These are phyloP conservation scores for Aplocera efformata DNA, from an alignment of 2,888 invertebrate species.

Conservation along the genomic window DNA sequence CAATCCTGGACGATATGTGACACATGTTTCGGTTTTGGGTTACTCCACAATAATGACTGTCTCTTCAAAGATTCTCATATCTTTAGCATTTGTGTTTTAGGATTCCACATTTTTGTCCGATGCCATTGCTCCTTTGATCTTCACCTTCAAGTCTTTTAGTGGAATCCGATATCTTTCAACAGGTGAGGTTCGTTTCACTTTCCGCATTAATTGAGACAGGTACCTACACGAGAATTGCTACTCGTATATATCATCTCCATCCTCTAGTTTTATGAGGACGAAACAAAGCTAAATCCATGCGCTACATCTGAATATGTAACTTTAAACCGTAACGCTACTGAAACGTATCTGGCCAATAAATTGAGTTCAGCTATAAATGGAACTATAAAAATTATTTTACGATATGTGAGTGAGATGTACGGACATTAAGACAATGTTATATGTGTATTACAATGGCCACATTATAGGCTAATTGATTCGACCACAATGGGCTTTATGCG, in stretches of 20 bases:
- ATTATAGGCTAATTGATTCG: constrained; percentile 77
- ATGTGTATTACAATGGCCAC: constrained; percentile 71
- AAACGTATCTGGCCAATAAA: constrained; percentile 74
- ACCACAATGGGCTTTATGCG: constrained; percentile 72
- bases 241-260: constrained; percentile 31
- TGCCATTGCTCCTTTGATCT: constrained; percentile 71
- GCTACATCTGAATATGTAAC: constrained; percentile 48
- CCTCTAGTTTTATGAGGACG: constrained; percentile 40
- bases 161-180: constrained; percentile 57
- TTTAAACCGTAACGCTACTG: constrained; percentile 63
- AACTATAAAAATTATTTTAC: constrained; percentile 76
- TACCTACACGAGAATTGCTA: constrained; percentile 26
- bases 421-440: constrained; percentile 78
- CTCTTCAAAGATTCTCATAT: constrained; percentile 72
- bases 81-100: constrained; percentile 57
- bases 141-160: constrained; percentile 51
- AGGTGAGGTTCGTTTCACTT: constrained; percentile 51
- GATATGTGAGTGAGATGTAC: constrained; percentile 61
- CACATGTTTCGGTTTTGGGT: constrained; percentile 78
- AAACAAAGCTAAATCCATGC: constrained; percentile 52
- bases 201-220: constrained; percentile 27
- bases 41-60: constrained; percentile 74
- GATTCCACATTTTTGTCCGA: constrained; percentile 44
- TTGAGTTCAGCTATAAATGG: constrained; percentile 69
- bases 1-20: constrained; percentile 78